Conservation (phyloP, 2,797 vertebrate species). For the Oceanodroma leucorhoa region DNA sequence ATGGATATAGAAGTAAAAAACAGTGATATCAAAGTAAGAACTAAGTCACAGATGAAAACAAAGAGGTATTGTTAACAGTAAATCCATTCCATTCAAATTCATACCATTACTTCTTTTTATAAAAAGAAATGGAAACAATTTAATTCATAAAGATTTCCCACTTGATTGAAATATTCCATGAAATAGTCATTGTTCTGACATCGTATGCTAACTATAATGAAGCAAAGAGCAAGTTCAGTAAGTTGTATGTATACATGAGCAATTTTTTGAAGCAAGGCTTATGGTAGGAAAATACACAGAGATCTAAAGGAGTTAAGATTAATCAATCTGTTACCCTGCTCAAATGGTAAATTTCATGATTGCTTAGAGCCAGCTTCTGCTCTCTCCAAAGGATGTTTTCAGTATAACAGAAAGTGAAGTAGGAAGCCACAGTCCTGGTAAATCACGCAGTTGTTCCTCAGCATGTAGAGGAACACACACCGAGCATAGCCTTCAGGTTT, state of each 20-base stretch:
- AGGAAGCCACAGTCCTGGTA: neutral
- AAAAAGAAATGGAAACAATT: neutral
- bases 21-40: neutral
- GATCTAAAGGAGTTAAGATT: neutral
- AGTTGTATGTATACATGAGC: neutral
- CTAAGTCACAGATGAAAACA: neutral
- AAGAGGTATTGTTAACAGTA: neutral
- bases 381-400: neutral
- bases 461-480: neutral
- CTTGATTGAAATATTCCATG: neutral
- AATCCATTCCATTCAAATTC: neutral
- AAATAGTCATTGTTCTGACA: neutral
- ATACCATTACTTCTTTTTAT: neutral
- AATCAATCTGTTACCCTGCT: neutral
- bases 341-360: neutral
- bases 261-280: neutral
- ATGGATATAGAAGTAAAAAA: neutral
- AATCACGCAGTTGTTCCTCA: neutral
- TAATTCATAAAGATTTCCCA: neutral
- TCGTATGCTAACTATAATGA: neutral
- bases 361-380: neutral
- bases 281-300: neutral
- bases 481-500: accelerated
- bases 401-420: neutral
- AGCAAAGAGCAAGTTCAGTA: neutral